A percentile compares a stretch with the other conserved stretches of the same genome.
phyloP scores from a whole-genome alignment of 1,140 invertebrate genomes.

The Akabosia matsudoensis region DNA sequence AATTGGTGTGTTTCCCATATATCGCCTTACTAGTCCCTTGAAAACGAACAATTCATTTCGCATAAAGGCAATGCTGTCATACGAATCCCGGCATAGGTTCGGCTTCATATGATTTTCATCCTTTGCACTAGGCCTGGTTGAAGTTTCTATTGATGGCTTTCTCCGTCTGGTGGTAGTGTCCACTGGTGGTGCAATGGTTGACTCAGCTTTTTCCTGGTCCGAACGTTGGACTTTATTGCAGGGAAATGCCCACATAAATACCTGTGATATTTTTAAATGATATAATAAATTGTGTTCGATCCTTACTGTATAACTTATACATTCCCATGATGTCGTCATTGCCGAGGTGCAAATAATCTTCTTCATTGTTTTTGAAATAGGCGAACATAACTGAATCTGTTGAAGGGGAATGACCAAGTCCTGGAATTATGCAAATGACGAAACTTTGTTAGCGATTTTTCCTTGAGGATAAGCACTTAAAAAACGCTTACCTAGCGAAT shows the following conservation, averaged over 20 bases:
- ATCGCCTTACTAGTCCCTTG: slow-evolving; percentile 70
- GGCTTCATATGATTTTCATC: slow-evolving; percentile 52
- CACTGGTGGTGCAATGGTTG: neutral
- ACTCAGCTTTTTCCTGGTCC: too few relatives aligned
- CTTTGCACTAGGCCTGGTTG: slow-evolving; percentile 35
- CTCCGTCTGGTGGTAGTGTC: slow-evolving; percentile 51
- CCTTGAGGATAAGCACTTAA: too few relatives aligned
- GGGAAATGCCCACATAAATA: too few relatives aligned
- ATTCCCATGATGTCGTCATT: slow-evolving; percentile 85
- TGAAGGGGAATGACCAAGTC: slow-evolving; percentile 78
- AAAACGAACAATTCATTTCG: slow-evolving; percentile 84
- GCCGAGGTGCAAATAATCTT: slow-evolving; percentile 63
- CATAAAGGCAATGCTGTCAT: slow-evolving; percentile 82
- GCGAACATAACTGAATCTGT: slow-evolving; percentile 86
- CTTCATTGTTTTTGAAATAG: slow-evolving; percentile 78
- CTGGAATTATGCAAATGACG: too few relatives aligned
- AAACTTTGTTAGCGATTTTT: too few relatives aligned
- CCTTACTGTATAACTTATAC: slow-evolving; percentile 74
- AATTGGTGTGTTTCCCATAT: neutral
- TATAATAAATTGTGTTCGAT: neutral
- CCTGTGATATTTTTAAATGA: too few relatives aligned
- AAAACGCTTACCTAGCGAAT: slow-evolving; percentile 77
- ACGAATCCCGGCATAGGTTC: slow-evolving; percentile 74
- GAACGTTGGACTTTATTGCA: too few relatives aligned
- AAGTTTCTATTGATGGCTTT: slow-evolving; percentile 54